These are phyloP conservation scores for Eidolon dupreanum DNA, from an alignment of 2,797 vertebrate species.

Conservation along the genomic window DNA sequence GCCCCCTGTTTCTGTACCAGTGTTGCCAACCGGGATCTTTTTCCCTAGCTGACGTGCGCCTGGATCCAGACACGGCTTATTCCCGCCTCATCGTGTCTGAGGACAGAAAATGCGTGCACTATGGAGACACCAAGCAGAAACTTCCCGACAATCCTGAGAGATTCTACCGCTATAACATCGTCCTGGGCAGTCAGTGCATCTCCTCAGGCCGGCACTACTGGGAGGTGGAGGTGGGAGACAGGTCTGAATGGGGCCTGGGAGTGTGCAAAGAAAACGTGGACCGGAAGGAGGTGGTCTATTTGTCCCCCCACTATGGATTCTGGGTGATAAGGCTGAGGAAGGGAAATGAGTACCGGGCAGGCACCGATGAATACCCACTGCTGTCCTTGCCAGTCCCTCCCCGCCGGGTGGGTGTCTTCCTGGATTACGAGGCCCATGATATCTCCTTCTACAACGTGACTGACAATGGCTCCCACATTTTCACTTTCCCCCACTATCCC, in stretches of 20 bases:
- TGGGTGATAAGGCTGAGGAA: slow-evolving; percentile 90
- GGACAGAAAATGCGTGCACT: slow-evolving; percentile 51
- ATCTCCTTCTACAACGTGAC: slow-evolving; percentile 90
- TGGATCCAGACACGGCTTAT: slow-evolving; percentile 69
- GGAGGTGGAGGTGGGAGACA: slow-evolving; percentile 73
- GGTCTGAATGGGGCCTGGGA: slow-evolving; percentile 82
- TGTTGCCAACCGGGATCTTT: neutral
- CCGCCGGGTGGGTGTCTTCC: slow-evolving; percentile 86
- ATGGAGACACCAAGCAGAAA: slow-evolving; percentile 58
- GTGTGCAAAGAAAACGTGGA: slow-evolving; percentile 87
- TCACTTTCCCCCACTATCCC: slow-evolving; percentile 85
- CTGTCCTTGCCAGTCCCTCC: slow-evolving; percentile 80
- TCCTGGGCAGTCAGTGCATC: slow-evolving; percentile 63
- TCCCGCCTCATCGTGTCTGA: slow-evolving; percentile 46
- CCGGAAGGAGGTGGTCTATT: slow-evolving; percentile 85
- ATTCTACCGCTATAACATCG: slow-evolving; percentile 50
- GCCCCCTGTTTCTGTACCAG: neutral
- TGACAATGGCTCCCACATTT: slow-evolving; percentile 85
- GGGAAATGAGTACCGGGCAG: slow-evolving; percentile 86
- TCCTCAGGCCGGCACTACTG: slow-evolving; percentile 65
- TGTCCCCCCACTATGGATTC: slow-evolving; percentile 89
- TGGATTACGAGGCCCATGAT: slow-evolving; percentile 88
- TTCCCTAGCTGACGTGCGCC: slow-evolving; percentile 22
- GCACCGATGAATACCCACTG: slow-evolving; percentile 87
- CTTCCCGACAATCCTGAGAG: slow-evolving; percentile 54